Evolutionary conservation across 2,888 invertebrate species (phyloP), one percentile per base, ranked within the genome.

Genomic region (Lysandra bellargus): DNA sequence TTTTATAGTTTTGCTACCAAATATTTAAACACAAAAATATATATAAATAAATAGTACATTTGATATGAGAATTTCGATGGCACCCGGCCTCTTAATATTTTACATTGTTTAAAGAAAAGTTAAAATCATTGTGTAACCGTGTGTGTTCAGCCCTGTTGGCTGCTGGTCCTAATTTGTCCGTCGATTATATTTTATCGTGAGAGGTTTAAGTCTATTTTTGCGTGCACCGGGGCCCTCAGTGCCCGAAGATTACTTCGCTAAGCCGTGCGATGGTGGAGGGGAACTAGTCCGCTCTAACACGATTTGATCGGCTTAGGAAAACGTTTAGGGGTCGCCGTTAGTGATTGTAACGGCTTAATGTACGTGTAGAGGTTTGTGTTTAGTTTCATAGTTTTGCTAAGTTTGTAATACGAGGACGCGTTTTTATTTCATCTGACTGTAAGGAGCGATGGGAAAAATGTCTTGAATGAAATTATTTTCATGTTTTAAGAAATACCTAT

Each of bases 171-270:
- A 23, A 75, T 30, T 49, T 75, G 4, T 14, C 23, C 23, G 44
- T 75, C 49, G 75, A 49, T 75, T 75, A 75, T 49, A 49, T 44
- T 75, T 30, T 75, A 75, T 75, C 75, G 75, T 23, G 49, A 49
- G 23, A 75, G 49, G 44, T 49, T 44, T 44, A 75, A 30, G 75
- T 49, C 49, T n/a, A n/a, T 74, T 44, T 75, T 75, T 49, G 23
- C 75, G 44, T 75, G 23, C 30, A 49, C 75, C 30, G 6, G 69
- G 37, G 33, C 69, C 30, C 75, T 64, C 33, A 17, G 69, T 69
- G 33, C 69, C 69, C 23, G 12, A 49, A 49, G 49, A 75, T 49
- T 75, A 49, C 23, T 49, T 23, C 75, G 75, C 49, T 23, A 5
- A 75, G 49, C 14, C 14, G 23, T 75, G 23, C 4, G 74, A 49